Evolutionary conservation across 2,113 vertebrate species (phyloP).

Genomic region (Pitta sordida): DNA sequence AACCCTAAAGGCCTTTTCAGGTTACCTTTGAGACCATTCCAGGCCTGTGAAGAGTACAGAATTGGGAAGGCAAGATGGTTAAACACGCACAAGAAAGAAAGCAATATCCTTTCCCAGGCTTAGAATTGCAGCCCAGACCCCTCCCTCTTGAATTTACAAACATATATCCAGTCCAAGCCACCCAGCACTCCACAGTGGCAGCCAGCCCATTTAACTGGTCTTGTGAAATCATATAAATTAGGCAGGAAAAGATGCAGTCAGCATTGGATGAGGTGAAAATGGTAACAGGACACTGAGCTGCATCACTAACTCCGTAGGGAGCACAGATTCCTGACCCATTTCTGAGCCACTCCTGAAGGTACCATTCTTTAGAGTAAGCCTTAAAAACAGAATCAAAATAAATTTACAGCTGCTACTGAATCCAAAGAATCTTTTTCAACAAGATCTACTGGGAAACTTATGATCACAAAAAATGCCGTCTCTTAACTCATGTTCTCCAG

Average conservation of each 20-base stretch:
- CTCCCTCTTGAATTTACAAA: neutral
- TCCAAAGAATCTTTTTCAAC: neutral
- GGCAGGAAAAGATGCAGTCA: neutral
- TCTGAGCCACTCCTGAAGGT: neutral
- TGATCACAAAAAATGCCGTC: neutral
- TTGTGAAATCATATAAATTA: neutral
- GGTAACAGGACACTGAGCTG: neutral
- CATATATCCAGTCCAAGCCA: neutral
- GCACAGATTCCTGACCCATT: neutral
- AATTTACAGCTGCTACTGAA: neutral
- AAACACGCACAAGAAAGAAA: neutral
- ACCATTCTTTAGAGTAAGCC: neutral
- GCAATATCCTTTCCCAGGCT: slow-evolving; percentile 20
- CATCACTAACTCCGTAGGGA: fast-evolving
- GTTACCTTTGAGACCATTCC: slow-evolving; percentile 59
- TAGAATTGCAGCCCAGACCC: slow-evolving; percentile 33
- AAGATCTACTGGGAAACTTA: neutral
- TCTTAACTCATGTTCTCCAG: neutral
- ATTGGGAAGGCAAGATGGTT: neutral
- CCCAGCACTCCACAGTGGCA: neutral
- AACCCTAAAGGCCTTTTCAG: slow-evolving; percentile 44
- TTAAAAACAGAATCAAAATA: neutral
- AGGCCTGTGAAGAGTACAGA: neutral
- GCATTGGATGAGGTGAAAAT: neutral
- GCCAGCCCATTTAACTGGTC: neutral